Evolutionary conservation across 2,888 invertebrate genomes (phyloP).

Genomic region (Busseola fusca): DNA sequence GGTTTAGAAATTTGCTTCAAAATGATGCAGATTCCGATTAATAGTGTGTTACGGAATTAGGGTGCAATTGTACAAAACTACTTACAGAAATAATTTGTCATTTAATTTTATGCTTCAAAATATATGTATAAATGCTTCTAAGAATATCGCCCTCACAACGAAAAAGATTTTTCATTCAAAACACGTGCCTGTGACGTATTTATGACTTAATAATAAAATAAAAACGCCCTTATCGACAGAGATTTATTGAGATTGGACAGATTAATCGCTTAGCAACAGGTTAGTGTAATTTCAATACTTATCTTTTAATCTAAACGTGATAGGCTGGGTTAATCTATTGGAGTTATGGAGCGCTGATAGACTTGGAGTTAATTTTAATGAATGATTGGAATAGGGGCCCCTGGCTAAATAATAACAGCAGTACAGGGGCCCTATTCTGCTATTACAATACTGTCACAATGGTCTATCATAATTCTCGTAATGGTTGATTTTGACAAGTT

Average conservation of each 20-base stretch:
- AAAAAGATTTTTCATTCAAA: constrained; percentile 14
- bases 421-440: too few species aligned
- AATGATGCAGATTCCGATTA: too few species aligned
- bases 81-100: too few species aligned
- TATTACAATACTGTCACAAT: too few species aligned
- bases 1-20: too few species aligned
- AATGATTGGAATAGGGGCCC: not conserved
- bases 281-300: constrained; percentile 22
- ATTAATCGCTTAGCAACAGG: constrained; percentile 43
- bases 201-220: constrained; percentile 20
- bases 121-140: too few species aligned
- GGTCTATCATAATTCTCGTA: too few species aligned
- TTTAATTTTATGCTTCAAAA: too few species aligned
- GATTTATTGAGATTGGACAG: constrained; percentile 33
- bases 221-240: constrained; percentile 38
- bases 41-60: too few species aligned
- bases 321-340: constrained; percentile 2
- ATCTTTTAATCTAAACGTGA: constrained; percentile 19
- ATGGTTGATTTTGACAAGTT: too few species aligned
- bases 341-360: not conserved
- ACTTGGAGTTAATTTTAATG: not conserved
- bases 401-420: too few species aligned
- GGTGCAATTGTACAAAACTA: too few species aligned
- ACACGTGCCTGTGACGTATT: constrained; percentile 32
- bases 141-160: not conserved